Percentiles rank a stretch among this genome's conserved stretches.
These are phyloP conservation scores for Herminia tarsipennalis DNA, from an alignment of 2,888 invertebrate genomes.

Conservation along the genomic window DNA sequence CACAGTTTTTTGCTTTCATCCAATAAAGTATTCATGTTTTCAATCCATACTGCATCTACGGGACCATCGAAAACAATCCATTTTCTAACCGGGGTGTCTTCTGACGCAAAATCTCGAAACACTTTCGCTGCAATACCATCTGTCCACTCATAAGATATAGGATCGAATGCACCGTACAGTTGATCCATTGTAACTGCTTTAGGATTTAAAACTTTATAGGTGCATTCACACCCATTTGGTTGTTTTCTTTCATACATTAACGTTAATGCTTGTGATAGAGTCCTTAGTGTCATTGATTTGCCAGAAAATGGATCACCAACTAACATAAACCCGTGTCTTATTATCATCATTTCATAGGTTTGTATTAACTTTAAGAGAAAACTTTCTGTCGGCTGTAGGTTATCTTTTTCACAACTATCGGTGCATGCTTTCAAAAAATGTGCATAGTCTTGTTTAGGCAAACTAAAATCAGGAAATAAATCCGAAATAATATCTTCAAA, in stretches of 20 bases:
- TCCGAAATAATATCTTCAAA: constrained; percentile 96
- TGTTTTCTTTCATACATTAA: constrained; percentile 87
- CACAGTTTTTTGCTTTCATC: constrained; percentile 96
- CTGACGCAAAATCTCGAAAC: constrained; percentile 91
- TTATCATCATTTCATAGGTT: constrained; percentile 97
- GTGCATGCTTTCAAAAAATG: constrained; percentile 88
- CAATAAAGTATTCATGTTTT: constrained; percentile 95
- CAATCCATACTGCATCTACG: constrained; percentile 96
- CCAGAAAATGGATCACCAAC: constrained; percentile 94
- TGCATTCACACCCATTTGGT: constrained; percentile 85
- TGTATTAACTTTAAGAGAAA: constrained; percentile 95
- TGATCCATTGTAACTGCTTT: constrained; percentile 97
- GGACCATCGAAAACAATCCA: constrained; percentile 98
- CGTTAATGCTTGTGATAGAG: constrained; percentile 90
- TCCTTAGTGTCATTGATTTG: constrained; percentile 92
- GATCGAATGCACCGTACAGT: constrained; percentile 96
- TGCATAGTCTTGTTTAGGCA: constrained; percentile 91
- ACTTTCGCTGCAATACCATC: constrained; percentile 94
- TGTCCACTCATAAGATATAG: constrained; percentile 95
- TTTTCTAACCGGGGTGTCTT: constrained; percentile 91
- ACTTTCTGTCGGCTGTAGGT: constrained; percentile 91
- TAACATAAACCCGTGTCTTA: constrained; percentile 96
- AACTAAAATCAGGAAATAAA: constrained; percentile 92
- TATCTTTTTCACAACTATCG: constrained; percentile 86
- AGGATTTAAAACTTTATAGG: constrained; percentile 94